phyloP scores from a whole-genome alignment of 2,797 vertebrate species.

The Lithobates pipiens region DNA sequence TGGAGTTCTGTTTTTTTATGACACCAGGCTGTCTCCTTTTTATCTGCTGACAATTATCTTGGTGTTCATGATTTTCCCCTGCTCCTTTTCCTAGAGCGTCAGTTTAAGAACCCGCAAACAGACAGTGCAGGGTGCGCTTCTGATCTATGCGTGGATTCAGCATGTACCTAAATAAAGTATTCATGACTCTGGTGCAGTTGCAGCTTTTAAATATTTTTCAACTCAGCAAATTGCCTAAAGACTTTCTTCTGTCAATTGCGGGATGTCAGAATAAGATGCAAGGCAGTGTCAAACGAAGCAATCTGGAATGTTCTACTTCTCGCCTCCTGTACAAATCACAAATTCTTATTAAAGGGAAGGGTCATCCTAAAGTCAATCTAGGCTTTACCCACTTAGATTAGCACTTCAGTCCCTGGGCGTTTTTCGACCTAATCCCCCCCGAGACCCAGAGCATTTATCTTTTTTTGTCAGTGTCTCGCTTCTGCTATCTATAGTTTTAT shows the following conservation, averaged over 20 bases:
- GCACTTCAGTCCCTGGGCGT: no score
- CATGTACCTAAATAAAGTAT: slow-evolving; percentile 59
- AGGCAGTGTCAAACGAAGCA: slow-evolving; percentile 34
- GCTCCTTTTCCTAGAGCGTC: slow-evolving; percentile 30
- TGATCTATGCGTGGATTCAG: slow-evolving; percentile 57
- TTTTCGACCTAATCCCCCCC: no score
- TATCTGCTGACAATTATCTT: slow-evolving; percentile 29
- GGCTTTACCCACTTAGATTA: no score
- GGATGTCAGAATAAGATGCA: slow-evolving; percentile 53
- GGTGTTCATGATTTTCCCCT: neutral
- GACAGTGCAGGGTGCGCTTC: slow-evolving; percentile 18
- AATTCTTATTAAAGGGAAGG: slow-evolving; percentile 15
- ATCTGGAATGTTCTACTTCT: slow-evolving; percentile 29
- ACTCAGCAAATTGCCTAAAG: slow-evolving; percentile 58
- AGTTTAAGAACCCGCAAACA: slow-evolving; percentile 27
- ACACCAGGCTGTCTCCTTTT: neutral
- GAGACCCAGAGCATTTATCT: no score
- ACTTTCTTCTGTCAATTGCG: slow-evolving; percentile 34
- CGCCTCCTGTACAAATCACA: slow-evolving; percentile 51
- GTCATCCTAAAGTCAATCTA: no score
- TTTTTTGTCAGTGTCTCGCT: no score
- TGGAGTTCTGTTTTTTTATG: neutral
- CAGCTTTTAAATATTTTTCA: slow-evolving; percentile 55
- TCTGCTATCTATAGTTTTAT: no score
- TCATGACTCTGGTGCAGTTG: slow-evolving; percentile 46